phyloP scores from a whole-genome alignment of 2,888 invertebrate species.

The Pemphredon lugubris region DNA sequence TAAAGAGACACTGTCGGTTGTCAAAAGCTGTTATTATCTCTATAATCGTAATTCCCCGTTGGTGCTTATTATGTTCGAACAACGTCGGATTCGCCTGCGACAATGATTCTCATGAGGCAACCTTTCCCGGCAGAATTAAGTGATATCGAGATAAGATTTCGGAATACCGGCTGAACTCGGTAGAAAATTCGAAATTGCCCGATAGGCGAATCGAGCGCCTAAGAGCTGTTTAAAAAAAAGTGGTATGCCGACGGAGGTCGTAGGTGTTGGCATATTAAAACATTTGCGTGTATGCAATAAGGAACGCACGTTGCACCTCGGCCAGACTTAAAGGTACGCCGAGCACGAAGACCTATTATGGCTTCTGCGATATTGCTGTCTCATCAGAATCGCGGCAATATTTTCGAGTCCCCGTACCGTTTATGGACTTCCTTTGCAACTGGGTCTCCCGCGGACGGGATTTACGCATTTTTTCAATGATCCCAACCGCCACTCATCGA shows the following conservation, averaged over 20 bases:
- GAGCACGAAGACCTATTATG: conserved; percentile 75
- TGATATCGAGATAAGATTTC: no score
- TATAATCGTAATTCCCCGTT: no score
- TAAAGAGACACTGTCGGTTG: conserved; percentile 30
- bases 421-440: conserved; percentile 45
- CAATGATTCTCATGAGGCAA: no score
- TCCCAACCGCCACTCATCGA: no score
- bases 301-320: conserved; percentile 58
- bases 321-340: conserved; percentile 76
- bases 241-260: no score
- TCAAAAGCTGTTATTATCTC: background rate
- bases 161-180: no score
- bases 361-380: conserved; percentile 78
- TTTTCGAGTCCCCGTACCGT: conserved; percentile 57
- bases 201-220: no score
- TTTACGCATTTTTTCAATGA: background rate
- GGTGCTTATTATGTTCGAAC: no score
- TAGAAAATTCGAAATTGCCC: no score
- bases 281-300: conserved; percentile 52
- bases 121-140: no score
- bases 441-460: background rate
- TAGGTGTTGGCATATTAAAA: conserved; percentile 61
- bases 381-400: conserved; percentile 77
- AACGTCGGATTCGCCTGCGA: no score
- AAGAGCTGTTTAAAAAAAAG: no score